Percentiles rank a stretch among this genome's conserved stretches.
phyloP scores from a whole-genome alignment of 2,797 vertebrate species.

The Artibeus jamaicensis region DNA sequence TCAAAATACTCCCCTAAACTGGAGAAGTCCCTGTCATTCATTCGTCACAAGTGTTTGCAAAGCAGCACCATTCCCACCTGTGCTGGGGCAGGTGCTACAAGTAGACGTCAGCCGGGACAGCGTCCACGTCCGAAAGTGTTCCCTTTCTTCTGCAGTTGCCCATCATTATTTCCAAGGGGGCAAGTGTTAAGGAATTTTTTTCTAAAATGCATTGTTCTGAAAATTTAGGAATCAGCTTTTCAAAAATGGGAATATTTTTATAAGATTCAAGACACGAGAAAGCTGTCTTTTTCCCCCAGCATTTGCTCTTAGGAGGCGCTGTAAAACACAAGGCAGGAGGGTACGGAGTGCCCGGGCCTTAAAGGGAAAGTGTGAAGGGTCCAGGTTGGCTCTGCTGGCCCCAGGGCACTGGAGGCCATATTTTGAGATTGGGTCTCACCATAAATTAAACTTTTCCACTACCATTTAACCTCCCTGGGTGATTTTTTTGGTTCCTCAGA shows the following conservation, averaged over 20 bases:
- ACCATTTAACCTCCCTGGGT: background rate
- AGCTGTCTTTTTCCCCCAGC: background rate
- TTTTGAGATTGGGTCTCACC: background rate
- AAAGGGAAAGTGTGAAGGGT: conserved; percentile 66
- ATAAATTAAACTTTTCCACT: background rate
- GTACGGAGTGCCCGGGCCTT: conserved; percentile 69
- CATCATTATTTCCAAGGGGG: background rate
- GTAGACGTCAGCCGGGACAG: background rate
- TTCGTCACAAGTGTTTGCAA: background rate
- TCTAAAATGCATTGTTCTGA: conserved; percentile 6
- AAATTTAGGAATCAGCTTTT: background rate
- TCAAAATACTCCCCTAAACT: background rate
- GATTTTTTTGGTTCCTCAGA: background rate
- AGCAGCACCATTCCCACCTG: background rate
- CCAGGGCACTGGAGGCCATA: background rate
- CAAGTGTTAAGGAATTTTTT: background rate
- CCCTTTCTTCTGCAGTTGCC: background rate
- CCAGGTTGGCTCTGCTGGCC: background rate
- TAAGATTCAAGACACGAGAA: conserved; percentile 40
- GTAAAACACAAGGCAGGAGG: conserved; percentile 57
- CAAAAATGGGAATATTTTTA: background rate
- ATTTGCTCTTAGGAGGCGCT: conserved; percentile 58
- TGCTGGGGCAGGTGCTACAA: background rate
- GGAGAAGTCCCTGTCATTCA: background rate
- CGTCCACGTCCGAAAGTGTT: background rate